These are phyloP conservation scores for Petroica traversi DNA, from an alignment of 2,113 vertebrate genomes.

Conservation along the genomic window DNA sequence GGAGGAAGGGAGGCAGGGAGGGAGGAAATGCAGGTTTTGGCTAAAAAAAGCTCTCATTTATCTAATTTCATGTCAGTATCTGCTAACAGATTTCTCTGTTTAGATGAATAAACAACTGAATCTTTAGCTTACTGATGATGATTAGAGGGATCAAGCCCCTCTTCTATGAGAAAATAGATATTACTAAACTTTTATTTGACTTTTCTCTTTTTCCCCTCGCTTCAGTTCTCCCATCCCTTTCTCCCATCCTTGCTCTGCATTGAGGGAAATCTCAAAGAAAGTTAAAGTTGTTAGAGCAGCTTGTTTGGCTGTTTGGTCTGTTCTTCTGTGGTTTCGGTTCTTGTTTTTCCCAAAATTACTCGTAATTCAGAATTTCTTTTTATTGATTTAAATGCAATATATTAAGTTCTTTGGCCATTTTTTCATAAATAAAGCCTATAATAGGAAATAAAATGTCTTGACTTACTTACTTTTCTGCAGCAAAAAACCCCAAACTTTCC, in stretches of 20 bases:
- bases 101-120: neutral
- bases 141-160: neutral
- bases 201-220: neutral
- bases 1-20: neutral
- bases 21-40: neutral
- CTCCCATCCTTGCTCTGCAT: neutral
- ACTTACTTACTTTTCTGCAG: neutral
- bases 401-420: neutral
- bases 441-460: neutral
- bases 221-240: neutral
- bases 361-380: neutral
- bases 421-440: neutral
- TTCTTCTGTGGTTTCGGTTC: neutral
- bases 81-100: neutral
- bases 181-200: neutral
- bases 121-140: neutral
- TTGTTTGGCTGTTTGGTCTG: rapidly evolving
- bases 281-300: neutral
- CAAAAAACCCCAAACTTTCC: neutral
- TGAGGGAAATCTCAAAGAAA: neutral
- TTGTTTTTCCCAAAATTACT: neutral
- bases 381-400: neutral
- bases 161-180: neutral
- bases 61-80: neutral
- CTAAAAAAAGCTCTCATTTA: neutral